A percentile compares a stretch with the other conserved stretches of the same genome.
phyloP scores from a whole-genome alignment of 2,888 invertebrate genomes.

The Apantesis nais region DNA sequence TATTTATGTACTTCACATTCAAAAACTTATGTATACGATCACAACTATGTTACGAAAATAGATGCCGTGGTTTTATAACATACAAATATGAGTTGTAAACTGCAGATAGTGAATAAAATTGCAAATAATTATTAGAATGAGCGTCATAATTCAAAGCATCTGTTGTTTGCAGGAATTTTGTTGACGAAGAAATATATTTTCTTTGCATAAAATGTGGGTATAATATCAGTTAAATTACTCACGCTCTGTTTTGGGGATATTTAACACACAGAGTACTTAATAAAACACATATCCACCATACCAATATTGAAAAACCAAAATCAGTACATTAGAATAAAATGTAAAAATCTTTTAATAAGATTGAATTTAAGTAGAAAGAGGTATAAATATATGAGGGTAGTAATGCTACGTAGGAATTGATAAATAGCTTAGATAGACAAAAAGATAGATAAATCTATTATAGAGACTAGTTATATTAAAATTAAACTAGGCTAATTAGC shows the following conservation, averaged over 20 bases:
- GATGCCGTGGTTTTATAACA: slow-evolving; percentile 12
- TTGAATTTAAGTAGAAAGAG: neutral
- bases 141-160: neutral
- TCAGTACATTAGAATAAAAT: neutral
- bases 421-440: neutral
- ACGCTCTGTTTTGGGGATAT: neutral
- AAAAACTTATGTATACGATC: slow-evolving; percentile 42
- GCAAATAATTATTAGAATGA: neutral
- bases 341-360: neutral
- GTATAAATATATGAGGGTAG: neutral
- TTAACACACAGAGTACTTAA: too few relatives aligned
- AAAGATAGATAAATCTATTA: neutral
- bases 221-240: neutral
- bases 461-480: neutral
- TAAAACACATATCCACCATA: neutral
- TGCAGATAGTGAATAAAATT: neutral
- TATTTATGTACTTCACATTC: slow-evolving; percentile 50
- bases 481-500: neutral
- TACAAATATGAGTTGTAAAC: slow-evolving; percentile 1
- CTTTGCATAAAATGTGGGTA: neutral
- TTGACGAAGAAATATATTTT: neutral
- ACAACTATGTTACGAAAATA: slow-evolving; percentile 32
- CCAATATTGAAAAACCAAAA: neutral
- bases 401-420: neutral
- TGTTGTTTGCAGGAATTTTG: neutral